phyloP scores from a whole-genome alignment of 1,140 invertebrate genomes.

The Solenopsis fugax region DNA sequence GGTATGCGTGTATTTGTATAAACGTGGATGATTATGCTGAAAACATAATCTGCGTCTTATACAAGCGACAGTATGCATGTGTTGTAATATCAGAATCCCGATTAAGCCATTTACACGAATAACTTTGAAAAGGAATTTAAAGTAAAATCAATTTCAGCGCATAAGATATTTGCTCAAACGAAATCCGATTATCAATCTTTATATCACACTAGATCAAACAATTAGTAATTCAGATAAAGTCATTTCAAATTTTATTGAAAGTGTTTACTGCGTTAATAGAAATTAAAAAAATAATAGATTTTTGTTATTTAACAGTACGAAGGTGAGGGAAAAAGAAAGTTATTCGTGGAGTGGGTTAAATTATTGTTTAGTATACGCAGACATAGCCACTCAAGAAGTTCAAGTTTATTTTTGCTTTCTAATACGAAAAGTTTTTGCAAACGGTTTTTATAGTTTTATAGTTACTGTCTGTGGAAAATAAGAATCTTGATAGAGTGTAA shows the following conservation, averaged over 20 bases:
- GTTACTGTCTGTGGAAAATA: conserved; percentile 66
- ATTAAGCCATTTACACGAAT: conserved; percentile 76
- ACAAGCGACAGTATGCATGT: conserved; percentile 74
- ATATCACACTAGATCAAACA: conserved; percentile 4
- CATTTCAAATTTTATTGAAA: not conserved
- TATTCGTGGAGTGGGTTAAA: conserved; percentile 77
- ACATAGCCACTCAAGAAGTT: conserved; percentile 73
- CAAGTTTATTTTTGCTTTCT: conserved; percentile 76
- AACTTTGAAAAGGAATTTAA: conserved; percentile 49
- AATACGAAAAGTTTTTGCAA: conserved; percentile 71
- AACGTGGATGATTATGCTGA: conserved; percentile 60
- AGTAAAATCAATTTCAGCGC: conserved; percentile 12
- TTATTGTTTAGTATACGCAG: conserved; percentile 75
- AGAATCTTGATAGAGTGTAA: conserved; percentile 73
- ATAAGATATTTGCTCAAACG: conserved; percentile 22
- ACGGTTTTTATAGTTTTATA: conserved; percentile 68
- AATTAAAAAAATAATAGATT: not conserved
- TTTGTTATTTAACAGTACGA: conserved; percentile 23
- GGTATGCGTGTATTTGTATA: conserved; percentile 76
- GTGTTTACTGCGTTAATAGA: conserved; percentile 8
- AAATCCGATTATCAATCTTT: conserved; percentile 10
- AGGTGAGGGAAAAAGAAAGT: conserved; percentile 40
- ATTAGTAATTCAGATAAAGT: conserved; percentile 17
- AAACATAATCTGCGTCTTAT: conserved; percentile 68
- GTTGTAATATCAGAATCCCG: conserved; percentile 76